A percentile compares a stretch with the other conserved stretches of the same genome.
These are phyloP conservation scores for Tinea trinotella DNA, from an alignment of 2,888 invertebrate species.

Conservation along the genomic window DNA sequence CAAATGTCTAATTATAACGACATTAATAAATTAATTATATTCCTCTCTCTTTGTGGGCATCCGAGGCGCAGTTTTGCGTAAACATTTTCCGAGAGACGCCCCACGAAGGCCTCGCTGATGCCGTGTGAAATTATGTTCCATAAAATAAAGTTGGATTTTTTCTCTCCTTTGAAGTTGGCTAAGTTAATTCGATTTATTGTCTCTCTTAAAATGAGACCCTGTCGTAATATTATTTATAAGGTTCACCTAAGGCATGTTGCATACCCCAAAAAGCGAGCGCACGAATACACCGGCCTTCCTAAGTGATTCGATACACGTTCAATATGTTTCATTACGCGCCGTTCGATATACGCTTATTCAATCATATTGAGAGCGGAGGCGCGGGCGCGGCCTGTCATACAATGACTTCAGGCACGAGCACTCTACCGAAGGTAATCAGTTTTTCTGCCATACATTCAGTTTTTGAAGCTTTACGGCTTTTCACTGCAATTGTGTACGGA, in stretches of 20 bases:
- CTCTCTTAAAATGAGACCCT: conserved; percentile 64
- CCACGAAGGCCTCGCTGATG: conserved; percentile 45
- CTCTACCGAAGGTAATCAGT: conserved; percentile 57
- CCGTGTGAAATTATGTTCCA: conserved; percentile 57
- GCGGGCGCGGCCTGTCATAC: conserved; percentile 40
- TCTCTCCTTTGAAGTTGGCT: conserved; percentile 56
- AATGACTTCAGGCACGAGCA: conserved; percentile 37
- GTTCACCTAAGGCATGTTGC: conserved; percentile 64
- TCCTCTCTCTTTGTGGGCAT: conserved; percentile 42
- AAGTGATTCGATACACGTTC: conserved; percentile 72
- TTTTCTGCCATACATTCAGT: conserved; percentile 44
- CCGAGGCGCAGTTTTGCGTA: conserved; percentile 44
- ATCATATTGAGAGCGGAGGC: conserved; percentile 55
- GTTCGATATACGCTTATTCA: conserved; percentile 60
- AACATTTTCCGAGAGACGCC: conserved; percentile 46
- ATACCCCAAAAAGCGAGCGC: conserved; percentile 56
- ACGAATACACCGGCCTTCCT: conserved; percentile 53
- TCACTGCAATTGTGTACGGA: not conserved
- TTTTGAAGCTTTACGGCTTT: not conserved
- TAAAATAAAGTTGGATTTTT: conserved; percentile 55
- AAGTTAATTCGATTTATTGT: conserved; percentile 67
- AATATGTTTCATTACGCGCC: conserved; percentile 70
- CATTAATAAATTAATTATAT: conserved; percentile 59
- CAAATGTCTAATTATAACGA: conserved; percentile 52
- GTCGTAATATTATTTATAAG: conserved; percentile 61